These are phyloP conservation scores for Formica exsecta DNA, from an alignment of 1,140 invertebrate species.

Conservation along the genomic window DNA sequence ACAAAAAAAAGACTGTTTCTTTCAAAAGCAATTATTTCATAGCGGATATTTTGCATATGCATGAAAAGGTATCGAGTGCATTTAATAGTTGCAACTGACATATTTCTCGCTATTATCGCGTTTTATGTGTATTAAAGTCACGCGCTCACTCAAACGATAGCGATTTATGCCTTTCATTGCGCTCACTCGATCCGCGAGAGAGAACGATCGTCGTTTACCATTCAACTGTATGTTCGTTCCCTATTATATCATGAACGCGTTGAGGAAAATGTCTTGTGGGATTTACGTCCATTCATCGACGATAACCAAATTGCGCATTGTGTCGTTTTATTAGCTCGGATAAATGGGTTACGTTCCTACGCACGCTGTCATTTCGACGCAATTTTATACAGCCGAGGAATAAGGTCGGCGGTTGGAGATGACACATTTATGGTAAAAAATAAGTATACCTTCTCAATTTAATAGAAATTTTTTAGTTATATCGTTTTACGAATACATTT, in stretches of 20 bases:
- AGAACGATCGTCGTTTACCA: conserved; percentile 48
- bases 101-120: conserved; percentile 36
- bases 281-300: conserved; percentile 65
- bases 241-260: conserved; percentile 45
- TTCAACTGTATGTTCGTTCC: conserved; percentile 25
- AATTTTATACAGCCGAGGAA: not conserved
- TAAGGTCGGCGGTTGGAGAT: not conserved
- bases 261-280: conserved; percentile 55
- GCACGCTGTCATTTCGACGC: not conserved
- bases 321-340: conserved; percentile 54
- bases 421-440: not conserved
- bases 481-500: not conserved
- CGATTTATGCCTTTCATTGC: conserved; percentile 56
- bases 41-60: not conserved
- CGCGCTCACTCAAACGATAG: conserved; percentile 50
- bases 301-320: conserved; percentile 66
- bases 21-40: not conserved
- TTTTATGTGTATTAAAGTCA: conserved; percentile 43
- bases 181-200: conserved; percentile 35
- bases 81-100: conserved; percentile 2
- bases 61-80: not conserved
- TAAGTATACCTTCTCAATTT: not conserved
- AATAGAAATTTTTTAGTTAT: not conserved
- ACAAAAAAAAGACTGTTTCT: not conserved
- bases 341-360: conserved; percentile 55